A percentile compares a stretch with the other conserved stretches of the same genome.
These are phyloP conservation scores for Drosophila virilis DNA, from an alignment of 1,140 invertebrate genomes.

Conservation along the genomic window DNA sequence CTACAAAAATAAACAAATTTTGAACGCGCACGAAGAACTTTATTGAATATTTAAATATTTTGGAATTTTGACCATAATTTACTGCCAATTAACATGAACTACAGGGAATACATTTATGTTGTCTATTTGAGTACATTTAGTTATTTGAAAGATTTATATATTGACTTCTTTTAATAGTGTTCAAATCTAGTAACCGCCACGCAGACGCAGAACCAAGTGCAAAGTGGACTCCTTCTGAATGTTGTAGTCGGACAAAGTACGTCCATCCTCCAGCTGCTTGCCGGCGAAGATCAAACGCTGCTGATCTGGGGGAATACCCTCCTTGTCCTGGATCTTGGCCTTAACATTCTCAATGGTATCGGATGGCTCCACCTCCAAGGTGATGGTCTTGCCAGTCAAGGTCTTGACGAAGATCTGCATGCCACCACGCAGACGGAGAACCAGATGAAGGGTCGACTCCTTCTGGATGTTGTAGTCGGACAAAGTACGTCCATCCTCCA, in stretches of 20 bases:
- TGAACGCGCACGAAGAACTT: slow-evolving; percentile 29
- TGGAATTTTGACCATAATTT: slow-evolving; percentile 13
- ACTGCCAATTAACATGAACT: slow-evolving; percentile 16
- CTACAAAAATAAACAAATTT: not conserved
- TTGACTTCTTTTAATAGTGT: not conserved
- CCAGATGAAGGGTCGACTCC: slow-evolving; percentile 95
- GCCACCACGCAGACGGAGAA: slow-evolving; percentile 90
- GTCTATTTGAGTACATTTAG: slow-evolving; percentile 15
- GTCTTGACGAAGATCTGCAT: slow-evolving; percentile 94
- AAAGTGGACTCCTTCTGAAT: slow-evolving; percentile 96
- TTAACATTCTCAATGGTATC: slow-evolving; percentile 93
- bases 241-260: slow-evolving; percentile 91
- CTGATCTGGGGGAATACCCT: slow-evolving; percentile 90
- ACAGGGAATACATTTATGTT: slow-evolving; percentile 11
- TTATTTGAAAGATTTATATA: slow-evolving; percentile 4
- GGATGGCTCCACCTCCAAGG: slow-evolving; percentile 91
- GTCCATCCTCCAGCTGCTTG: slow-evolving; percentile 90
- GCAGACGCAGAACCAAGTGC: slow-evolving; percentile 92
- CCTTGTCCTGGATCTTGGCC: slow-evolving; percentile 90
- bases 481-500: slow-evolving; percentile 90
- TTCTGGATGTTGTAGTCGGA: slow-evolving; percentile 93
- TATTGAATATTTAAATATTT: slow-evolving; percentile 29
- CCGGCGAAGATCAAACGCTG: slow-evolving; percentile 88
- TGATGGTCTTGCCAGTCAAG: slow-evolving; percentile 93
- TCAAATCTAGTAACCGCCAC: slow-evolving; percentile 85